Evolutionary conservation across 53 echinoderm and acorn worm genomes (phyloP), one percentile per base, ranked within the genome.

Genomic region (Paracentrotus lividus): DNA sequence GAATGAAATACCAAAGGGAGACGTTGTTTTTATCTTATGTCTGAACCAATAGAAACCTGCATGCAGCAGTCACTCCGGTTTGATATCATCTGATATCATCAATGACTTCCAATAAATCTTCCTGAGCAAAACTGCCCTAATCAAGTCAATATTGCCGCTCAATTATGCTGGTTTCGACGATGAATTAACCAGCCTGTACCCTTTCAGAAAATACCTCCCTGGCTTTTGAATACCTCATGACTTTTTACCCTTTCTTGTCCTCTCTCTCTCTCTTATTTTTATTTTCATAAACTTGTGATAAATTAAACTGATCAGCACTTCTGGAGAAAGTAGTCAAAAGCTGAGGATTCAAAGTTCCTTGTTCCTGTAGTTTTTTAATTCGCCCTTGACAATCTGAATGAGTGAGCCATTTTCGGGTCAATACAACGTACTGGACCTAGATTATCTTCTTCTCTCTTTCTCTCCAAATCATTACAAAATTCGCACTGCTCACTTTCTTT

Each of bases 51-150:
- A 85, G 85, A 85, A 85, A 85, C 85, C 85, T 85, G 16, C 4
- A 29, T 27, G n/a, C 85, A 3, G 27, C 85, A 24, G 49, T 27
- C 85, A 85, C 51, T 49, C 49, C 49, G 85, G 85, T 49, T 8
- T 40, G 85, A 85, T 85, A 85, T 27, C 85, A 85, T 85, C 85
- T 40, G 85, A 85, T 85, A 85, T 27, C 85, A 85, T 85, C 85
- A 85, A 85, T 85, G 52, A 85, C 85, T 85, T 85, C 85, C 85
- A 49, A 72, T 72, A 72, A 72, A 72, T 72, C 72, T 72, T 72
- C 72, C 72, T 72, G 72, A 72, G 72, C 72, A 72, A 72, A 72
- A 72, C 72, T 72, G 36, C 40, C 40, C 40, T 72, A 72, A 72
- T 72, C 38, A 72, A 72, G 72, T 40, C 72, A 72, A 72, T 72